phyloP scores from a whole-genome alignment of 2,888 invertebrate genomes.

The Synanthedon myopaeformis region DNA sequence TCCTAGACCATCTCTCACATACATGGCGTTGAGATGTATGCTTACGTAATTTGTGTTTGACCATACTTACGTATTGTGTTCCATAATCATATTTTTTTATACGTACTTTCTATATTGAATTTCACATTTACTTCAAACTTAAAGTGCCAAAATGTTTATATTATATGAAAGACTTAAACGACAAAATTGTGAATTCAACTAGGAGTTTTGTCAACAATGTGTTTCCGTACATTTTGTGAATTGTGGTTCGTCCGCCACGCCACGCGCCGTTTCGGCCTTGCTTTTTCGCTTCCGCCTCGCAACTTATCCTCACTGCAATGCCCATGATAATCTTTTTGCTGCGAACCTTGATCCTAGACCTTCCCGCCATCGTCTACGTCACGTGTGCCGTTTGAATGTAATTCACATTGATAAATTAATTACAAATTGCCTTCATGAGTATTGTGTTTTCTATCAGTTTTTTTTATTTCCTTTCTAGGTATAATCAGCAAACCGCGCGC shows the following conservation, averaged over 20 bases:
- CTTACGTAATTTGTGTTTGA: no score
- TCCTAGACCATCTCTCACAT: no score
- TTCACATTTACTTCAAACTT: no score
- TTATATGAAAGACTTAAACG: no score
- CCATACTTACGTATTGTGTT: no score
- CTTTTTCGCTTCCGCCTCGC: slow-evolving; percentile 56
- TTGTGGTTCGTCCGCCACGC: slow-evolving; percentile 42
- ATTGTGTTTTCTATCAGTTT: slow-evolving; percentile 3
- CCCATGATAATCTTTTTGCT: slow-evolving; percentile 62
- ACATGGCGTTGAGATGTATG: no score
- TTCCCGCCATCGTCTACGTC: slow-evolving; percentile 28
- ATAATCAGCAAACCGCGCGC: slow-evolving; percentile 67
- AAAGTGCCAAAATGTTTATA: no score
- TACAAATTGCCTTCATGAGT: neutral
- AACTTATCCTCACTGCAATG: slow-evolving; percentile 62
- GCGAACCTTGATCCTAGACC: slow-evolving; percentile 59
- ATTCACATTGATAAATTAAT: neutral
- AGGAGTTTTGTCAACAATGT: neutral
- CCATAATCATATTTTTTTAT: no score
- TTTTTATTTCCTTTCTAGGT: slow-evolving; percentile 66
- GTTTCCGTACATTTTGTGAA: slow-evolving; percentile 50
- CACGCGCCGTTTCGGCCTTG: slow-evolving; percentile 42
- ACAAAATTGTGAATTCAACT: no score
- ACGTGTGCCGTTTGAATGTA: slow-evolving; percentile 2
- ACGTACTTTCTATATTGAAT: no score